Conservation (phyloP, 2,797 vertebrate species). For the Sebastes aleutianus region DNA sequence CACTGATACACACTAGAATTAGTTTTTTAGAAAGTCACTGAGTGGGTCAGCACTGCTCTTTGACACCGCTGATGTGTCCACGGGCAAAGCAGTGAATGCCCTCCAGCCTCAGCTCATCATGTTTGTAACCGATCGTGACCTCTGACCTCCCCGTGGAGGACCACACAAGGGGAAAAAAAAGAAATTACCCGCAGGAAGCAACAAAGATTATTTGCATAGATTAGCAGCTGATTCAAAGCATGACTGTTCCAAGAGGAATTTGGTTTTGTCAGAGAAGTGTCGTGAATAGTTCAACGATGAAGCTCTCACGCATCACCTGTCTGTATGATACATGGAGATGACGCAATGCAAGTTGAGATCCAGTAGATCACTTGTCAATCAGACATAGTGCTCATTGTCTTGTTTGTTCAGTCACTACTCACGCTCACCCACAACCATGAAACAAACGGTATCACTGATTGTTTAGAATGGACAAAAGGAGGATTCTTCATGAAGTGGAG, state of each 20-base stretch:
- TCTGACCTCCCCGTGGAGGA: not conserved
- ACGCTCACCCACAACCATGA: not conserved
- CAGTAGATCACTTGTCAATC: not conserved
- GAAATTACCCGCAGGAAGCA: not conserved
- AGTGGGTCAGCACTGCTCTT: not conserved
- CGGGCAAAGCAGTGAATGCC: not conserved
- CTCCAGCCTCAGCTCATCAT: not conserved
- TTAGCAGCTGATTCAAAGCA: not conserved
- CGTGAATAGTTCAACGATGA: not conserved
- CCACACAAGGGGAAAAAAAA: not conserved
- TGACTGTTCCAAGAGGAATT: not conserved
- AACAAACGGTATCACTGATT: not conserved
- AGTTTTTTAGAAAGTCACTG: not conserved
- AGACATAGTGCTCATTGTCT: not conserved
- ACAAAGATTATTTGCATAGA: not conserved
- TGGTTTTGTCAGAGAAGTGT: not conserved
- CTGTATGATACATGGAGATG: not conserved
- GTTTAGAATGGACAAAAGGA: not conserved
- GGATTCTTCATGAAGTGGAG: not conserved
- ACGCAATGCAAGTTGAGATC: not conserved
- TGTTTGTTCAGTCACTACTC: not conserved
- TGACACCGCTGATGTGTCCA: not conserved
- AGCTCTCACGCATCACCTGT: not conserved
- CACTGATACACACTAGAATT: too few relatives aligned
- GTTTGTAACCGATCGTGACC: constrained; percentile 6